phyloP scores from a whole-genome alignment of 2,797 vertebrate species.

The Serranus cabrilla region DNA sequence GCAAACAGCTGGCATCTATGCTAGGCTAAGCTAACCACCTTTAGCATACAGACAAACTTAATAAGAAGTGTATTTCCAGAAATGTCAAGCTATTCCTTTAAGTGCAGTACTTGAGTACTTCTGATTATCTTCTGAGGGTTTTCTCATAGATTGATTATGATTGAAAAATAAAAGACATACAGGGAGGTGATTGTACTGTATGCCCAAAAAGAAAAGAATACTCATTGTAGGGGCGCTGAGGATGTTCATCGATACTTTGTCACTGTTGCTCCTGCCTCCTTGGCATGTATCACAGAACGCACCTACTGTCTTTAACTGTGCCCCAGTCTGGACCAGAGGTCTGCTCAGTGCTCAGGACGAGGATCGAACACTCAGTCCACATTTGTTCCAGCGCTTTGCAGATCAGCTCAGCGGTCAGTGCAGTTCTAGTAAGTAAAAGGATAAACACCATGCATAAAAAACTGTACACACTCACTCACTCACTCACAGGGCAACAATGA shows the following conservation, averaged over 20 bases:
- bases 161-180: no score
- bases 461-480: conserved; percentile 25
- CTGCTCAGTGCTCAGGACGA: conserved; percentile 40
- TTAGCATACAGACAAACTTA: background rate
- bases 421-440: conserved; percentile 63
- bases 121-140: no score
- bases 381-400: conserved; percentile 70
- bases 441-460: conserved; percentile 57
- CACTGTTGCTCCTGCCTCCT: conserved; percentile 17
- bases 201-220: background rate
- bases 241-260: background rate
- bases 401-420: conserved; percentile 67
- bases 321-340: conserved; percentile 2
- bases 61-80: background rate
- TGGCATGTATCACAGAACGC: conserved; percentile 42
- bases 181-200: background rate
- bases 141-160: background rate
- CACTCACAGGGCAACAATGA: conserved; percentile 45
- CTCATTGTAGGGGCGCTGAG: background rate
- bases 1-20: background rate
- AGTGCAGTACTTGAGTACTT: background rate
- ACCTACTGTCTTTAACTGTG: conserved; percentile 33
- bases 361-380: conserved; percentile 19
- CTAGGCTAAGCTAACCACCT: background rate
- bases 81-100: background rate